Evolutionary conservation across 2,113 vertebrate species (phyloP), one percentile per base, ranked within the genome.

Genomic region (Sinocyclocheilus maitianheensis): DNA sequence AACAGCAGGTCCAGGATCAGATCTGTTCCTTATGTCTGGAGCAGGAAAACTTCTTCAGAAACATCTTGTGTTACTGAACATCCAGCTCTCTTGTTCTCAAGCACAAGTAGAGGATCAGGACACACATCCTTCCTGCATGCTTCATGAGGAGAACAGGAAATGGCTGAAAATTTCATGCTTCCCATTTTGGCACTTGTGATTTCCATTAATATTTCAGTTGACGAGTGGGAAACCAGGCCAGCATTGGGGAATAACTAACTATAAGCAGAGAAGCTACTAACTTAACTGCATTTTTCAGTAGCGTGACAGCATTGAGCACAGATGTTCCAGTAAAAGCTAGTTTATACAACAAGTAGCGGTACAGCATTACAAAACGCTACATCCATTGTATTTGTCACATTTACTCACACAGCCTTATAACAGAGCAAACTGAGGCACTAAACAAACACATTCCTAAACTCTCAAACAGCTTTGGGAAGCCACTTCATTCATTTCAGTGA

Each of bases 131-230:
- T 40, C 55, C 58, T 72, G 71, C 22, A 81, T 40, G 34, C 24
- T 62, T 81, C 46, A 40, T 24, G 6, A 48, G 22, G 40, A 46
- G 18, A 53, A 67, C 37, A 83, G 30, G 48, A 72, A 83, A 37
- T 37, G 20, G 65, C 20, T 83, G 7, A 83, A 78, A 78, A 34
- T 63, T 43, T 62, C 78, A 80, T 46, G n/a, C 60, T 48, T 26
- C 43, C n/a, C 5, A 22, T 43, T 34, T 82, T 34, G 46, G 62
- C 72, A 26, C 55, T 77, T 48, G n/a, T 75, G 69, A 40, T 75
- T 43, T 58, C 24, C 34, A 84, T 76, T 76, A 76, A 84, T 84
- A 84, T 76, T 84, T 76, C 1, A 84, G 53, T 4, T 62, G 37
- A 22, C 0, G 22, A 43, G 9, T 11, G 71, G 65, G 67, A 58